Base-by-base conservation (phyloP, 2,113 vertebrate species). In the Hoplias malabaricus region DNA sequence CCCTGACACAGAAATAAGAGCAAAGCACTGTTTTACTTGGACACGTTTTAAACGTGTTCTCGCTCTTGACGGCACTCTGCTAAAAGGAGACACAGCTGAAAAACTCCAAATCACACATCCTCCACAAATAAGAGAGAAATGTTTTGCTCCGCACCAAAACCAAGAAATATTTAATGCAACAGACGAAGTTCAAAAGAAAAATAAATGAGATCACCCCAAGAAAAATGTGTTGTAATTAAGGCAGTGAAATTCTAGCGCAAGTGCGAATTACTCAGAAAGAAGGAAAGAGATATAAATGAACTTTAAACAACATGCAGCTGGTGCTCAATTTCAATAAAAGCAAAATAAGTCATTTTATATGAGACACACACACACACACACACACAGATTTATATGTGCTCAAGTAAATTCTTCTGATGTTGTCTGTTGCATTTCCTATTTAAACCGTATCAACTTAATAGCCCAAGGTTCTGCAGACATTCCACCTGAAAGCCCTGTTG, bases 161-260 rank as follows among this genome's bases (percentile, higher is more conserved):
- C 14, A 63, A 74, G 78, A 75, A 77, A 85, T 87, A 84, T 78
- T 77, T 86, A 61, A 80, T 40, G 31, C 83, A 78, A 46, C 76
- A 78, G 69, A 87, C 79, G 81, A 87, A 89, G 83, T 40, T 43
- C 56, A 79, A 75, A 87, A 79, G 82, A 77, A 33, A 75, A 74
- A 77, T n/a, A 83, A 80, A 85, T 89, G 83, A 91, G 87, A 80
- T 92, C 89, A 88, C 73, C 75, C 74, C 72, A 87, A 85, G 82
- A 86, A 88, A 86, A 86, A 84, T 65, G 42, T 36, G 53, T 80
- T 82, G 82, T 79, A 88, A 87, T 89, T 86, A 89, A 74, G 73
- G 69, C 87, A 86, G 59, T 79, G 82, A 81, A 86, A 87, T 70
- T 77, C 53, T 80, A 69, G 46, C 69, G 74, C 80, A 86, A 81